Conservation (phyloP, 1,140 invertebrate species). For the Micrasema minimum region DNA sequence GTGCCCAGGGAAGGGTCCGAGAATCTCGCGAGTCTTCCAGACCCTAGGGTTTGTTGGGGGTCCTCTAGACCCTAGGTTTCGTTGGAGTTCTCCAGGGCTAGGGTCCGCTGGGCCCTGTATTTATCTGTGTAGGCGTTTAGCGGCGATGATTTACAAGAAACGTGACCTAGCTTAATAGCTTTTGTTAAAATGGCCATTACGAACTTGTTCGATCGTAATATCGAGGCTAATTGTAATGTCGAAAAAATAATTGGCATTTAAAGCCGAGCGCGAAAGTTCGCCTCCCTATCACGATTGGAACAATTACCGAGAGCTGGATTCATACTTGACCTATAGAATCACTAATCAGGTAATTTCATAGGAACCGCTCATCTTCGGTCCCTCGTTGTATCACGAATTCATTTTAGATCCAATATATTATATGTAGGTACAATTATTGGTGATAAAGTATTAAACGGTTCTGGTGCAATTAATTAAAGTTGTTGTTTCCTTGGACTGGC, state of each 20-base stretch:
- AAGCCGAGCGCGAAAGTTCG: slow-evolving; percentile 26
- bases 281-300: slow-evolving; percentile 25
- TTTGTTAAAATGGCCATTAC: slow-evolving; percentile 42
- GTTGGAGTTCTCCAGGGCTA: not conserved
- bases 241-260: slow-evolving; percentile 41
- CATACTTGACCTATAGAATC: not conserved
- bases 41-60: no score
- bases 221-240: slow-evolving; percentile 39
- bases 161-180: slow-evolving; percentile 50
- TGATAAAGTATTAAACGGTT: no score
- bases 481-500: no score
- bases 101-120: not conserved
- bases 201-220: slow-evolving; percentile 32
- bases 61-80: no score
- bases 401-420: no score
- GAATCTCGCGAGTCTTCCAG: not conserved
- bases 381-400: no score
- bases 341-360: no score
- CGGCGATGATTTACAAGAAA: slow-evolving; percentile 39
- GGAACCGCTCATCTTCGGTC: no score
- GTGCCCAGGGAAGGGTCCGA: slow-evolving; percentile 15
- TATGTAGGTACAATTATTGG: no score
- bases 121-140: slow-evolving; percentile 21
- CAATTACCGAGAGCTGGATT: slow-evolving; percentile 4
- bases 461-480: no score